phyloP scores from a whole-genome alignment of 2,113 vertebrate species.

The Pelodiscus sinensis region DNA sequence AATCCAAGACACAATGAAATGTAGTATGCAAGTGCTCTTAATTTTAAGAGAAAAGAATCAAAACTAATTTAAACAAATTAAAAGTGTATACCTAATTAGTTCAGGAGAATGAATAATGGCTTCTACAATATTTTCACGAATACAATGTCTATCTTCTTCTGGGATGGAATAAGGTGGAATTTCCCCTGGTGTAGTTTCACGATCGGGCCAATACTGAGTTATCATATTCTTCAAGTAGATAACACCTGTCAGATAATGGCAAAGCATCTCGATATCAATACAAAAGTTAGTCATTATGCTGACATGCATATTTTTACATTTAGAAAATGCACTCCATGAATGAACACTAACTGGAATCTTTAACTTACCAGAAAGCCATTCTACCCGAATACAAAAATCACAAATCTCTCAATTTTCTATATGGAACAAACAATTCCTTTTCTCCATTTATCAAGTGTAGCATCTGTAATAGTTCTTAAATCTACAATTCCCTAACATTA shows the following conservation, averaged over 20 bases:
- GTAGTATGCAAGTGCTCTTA: background rate
- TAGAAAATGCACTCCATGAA: background rate
- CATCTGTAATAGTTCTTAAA: background rate
- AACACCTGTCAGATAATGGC: constrained; percentile 84
- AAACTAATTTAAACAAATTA: constrained; percentile 1
- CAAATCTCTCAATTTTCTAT: background rate
- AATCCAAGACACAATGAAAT: background rate
- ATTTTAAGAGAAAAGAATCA: background rate
- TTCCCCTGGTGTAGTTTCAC: constrained; percentile 88
- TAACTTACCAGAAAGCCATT: background rate
- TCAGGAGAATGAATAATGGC: constrained; percentile 98
- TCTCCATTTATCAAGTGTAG: background rate
- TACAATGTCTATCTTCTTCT: constrained; percentile 94
- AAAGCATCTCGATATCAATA: background rate
- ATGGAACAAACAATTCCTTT: background rate
- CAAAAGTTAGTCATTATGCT: background rate
- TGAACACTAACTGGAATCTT: background rate
- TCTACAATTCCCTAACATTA: background rate
- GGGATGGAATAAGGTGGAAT: constrained; percentile 92
- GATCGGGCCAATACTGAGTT: constrained; percentile 97
- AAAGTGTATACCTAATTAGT: constrained; percentile 89
- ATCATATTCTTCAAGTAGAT: constrained; percentile 99
- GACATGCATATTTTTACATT: background rate
- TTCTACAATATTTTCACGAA: constrained; percentile 98
- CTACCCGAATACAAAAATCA: background rate